phyloP scores from a whole-genome alignment of 2,888 invertebrate genomes.

The Cosmopolites sordidus region DNA sequence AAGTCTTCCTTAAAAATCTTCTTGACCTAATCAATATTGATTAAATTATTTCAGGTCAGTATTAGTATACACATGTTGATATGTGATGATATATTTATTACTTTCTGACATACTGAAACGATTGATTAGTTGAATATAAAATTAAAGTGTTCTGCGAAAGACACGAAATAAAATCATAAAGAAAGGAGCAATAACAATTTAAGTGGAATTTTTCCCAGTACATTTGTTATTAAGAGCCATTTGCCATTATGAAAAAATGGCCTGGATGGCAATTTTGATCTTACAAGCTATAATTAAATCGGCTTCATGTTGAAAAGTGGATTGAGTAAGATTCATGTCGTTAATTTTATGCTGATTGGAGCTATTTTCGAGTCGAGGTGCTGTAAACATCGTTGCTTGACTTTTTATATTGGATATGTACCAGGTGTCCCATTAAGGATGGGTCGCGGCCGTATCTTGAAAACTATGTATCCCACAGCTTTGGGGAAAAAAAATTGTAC shows the following conservation, averaged over 20 bases:
- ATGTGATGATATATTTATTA: too few relatives aligned
- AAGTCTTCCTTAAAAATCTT: too few relatives aligned
- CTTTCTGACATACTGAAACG: too few relatives aligned
- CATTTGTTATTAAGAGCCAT: conserved; percentile 12
- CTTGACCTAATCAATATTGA: too few relatives aligned
- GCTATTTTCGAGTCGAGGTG: background rate
- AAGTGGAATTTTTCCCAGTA: background rate
- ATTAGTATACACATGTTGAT: too few relatives aligned
- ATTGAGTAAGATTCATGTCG: background rate
- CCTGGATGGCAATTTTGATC: conserved; percentile 10
- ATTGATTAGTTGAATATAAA: background rate
- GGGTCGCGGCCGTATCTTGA: too few relatives aligned
- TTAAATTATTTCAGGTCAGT: too few relatives aligned
- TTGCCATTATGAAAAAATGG: conserved; percentile 17
- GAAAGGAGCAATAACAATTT: background rate
- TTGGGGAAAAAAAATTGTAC: too few relatives aligned
- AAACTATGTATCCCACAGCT: too few relatives aligned
- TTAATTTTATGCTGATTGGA: background rate
- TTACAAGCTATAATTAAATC: conserved; percentile 21
- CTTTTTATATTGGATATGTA: too few relatives aligned
- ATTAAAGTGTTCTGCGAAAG: background rate
- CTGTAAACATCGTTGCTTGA: too few relatives aligned
- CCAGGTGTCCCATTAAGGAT: too few relatives aligned
- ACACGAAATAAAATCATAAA: background rate
- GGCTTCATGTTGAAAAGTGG: conserved; percentile 20